Conservation (phyloP, 2,888 invertebrate genomes). For the Cerceris ruficornis region DNA sequence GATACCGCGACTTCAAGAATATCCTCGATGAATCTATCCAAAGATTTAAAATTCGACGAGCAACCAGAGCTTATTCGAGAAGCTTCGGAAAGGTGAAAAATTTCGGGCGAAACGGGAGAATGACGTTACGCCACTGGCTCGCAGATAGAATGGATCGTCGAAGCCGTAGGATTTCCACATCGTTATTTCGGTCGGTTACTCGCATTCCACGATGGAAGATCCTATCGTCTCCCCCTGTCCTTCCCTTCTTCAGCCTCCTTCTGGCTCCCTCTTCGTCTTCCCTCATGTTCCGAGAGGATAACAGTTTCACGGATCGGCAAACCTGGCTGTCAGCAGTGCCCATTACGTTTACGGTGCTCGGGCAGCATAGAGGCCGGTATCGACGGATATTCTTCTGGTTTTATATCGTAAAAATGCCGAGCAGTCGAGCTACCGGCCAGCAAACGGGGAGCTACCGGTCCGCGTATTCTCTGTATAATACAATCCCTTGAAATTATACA, state of each 20-base stretch:
- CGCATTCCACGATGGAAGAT: constrained; percentile 42
- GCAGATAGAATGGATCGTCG: neutral
- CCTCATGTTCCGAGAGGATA: constrained; percentile 44
- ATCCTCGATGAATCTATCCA: neutral
- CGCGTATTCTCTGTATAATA: neutral
- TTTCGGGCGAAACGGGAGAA: neutral
- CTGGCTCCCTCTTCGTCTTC: neutral
- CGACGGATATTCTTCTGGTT: constrained; percentile 13
- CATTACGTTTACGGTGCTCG: constrained; percentile 59
- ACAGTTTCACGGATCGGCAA: constrained; percentile 70
- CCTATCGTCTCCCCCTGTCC: constrained; percentile 28
- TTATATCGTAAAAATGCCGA: constrained; percentile 13
- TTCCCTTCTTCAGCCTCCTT: neutral
- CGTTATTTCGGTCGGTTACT: constrained; percentile 39
- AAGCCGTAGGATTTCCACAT: constrained; percentile 10
- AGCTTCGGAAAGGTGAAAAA: neutral
- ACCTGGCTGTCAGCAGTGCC: constrained; percentile 59
- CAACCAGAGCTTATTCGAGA: neutral
- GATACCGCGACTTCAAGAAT: neutral
- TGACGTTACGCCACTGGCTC: neutral
- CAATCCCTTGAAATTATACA: constrained; percentile 1
- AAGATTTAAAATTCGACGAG: neutral
- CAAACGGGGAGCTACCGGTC: neutral
- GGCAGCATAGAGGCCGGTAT: constrained; percentile 7
- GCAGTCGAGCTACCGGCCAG: neutral